Percentiles rank a stretch among this genome's conserved stretches.
Evolutionary conservation across 35 echinoderm and acorn worm genomes (phyloP).

Genomic region (Hemicentrotus pulcherrimus): DNA sequence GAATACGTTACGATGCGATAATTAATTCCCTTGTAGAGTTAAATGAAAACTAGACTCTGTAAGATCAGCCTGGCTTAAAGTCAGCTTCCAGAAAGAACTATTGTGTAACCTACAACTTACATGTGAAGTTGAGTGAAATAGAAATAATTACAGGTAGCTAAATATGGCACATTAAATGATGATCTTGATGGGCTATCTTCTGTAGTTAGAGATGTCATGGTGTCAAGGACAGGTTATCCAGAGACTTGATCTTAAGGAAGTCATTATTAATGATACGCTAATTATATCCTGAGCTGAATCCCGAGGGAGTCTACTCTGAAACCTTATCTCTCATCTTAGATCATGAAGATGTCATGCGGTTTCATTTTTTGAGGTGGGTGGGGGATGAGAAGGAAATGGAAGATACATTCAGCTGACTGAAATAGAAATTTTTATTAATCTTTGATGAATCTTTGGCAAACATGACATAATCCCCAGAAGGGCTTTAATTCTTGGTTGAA

Average conservation of each 20-base stretch:
- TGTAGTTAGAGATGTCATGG: neutral
- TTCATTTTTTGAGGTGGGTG: neutral
- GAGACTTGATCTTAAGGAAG: neutral
- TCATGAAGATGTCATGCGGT: neutral
- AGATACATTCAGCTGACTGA: neutral
- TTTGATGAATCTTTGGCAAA: neutral
- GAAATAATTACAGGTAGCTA: neutral
- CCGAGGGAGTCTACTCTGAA: neutral
- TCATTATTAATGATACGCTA: neutral
- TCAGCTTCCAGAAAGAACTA: too few species aligned
- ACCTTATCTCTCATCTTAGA: neutral
- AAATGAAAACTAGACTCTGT: too few species aligned
- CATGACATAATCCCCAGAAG: too few species aligned
- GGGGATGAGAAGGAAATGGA: neutral
- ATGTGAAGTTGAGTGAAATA: neutral
- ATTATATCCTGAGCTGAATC: neutral
- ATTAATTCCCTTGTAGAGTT: too few species aligned
- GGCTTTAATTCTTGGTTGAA: too few species aligned
- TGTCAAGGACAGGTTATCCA: neutral
- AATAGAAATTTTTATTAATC: neutral
- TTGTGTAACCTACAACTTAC: too few species aligned
- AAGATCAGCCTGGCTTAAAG: too few species aligned
- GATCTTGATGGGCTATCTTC: neutral
- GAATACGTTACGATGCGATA: too few species aligned
- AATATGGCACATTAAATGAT: neutral